These are phyloP conservation scores for Iselma pallidipennis DNA, from an alignment of 2,888 invertebrate genomes.

Conservation along the genomic window DNA sequence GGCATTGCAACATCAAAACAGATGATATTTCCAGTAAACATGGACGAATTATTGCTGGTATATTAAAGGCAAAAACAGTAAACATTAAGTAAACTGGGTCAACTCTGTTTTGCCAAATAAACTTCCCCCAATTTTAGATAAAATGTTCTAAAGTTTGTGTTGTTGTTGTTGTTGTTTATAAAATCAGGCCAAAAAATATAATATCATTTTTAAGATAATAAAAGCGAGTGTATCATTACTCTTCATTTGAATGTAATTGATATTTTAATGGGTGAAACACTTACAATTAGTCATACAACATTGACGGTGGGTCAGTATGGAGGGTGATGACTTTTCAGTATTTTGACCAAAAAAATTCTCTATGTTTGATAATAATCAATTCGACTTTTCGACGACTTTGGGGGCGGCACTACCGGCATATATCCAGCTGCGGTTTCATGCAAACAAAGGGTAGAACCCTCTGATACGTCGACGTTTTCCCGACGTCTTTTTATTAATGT, in stretches of 20 bases:
- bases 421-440: conserved; percentile 41
- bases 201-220: too few species aligned
- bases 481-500: conserved; percentile 41
- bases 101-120: background rate
- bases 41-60: conserved; percentile 8
- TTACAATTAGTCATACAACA: conserved; percentile 20
- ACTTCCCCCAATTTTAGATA: conserved; percentile 8
- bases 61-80: conserved; percentile 4
- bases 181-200: too few species aligned
- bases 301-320: too few species aligned
- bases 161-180: too few species aligned
- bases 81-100: conserved; percentile 8
- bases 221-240: too few species aligned
- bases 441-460: conserved; percentile 43
- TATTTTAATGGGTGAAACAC: conserved; percentile 18
- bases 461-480: conserved; percentile 20
- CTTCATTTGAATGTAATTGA: conserved; percentile 32
- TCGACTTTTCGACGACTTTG: background rate
- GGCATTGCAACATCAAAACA: background rate
- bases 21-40: conserved; percentile 10
- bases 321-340: too few species aligned
- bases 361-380: background rate
- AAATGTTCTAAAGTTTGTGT: too few species aligned
- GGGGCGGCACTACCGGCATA: background rate
- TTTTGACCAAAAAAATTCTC: too few species aligned